Percentiles rank a stretch among this genome's conserved stretches.
These are phyloP conservation scores for Hirtodrosophila cameraria DNA, from an alignment of 2,888 invertebrate genomes.

Conservation along the genomic window DNA sequence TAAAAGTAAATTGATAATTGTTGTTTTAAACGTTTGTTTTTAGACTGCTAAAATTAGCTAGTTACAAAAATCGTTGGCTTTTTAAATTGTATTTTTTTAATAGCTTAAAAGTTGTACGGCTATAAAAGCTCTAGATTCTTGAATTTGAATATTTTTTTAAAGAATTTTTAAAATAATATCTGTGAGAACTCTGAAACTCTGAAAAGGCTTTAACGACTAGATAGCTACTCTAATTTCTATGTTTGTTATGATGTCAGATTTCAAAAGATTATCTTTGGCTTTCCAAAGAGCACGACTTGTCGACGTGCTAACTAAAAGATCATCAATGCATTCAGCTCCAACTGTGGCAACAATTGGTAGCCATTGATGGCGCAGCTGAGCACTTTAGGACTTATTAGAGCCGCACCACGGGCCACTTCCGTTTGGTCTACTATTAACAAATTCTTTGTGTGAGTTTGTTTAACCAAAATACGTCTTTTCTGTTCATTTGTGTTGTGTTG, in stretches of 20 bases:
- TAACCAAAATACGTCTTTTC: slow-evolving; percentile 46
- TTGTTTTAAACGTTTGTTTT: neutral
- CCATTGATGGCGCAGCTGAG: slow-evolving; percentile 32
- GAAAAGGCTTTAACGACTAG: too few relatives aligned
- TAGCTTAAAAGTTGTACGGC: too few relatives aligned
- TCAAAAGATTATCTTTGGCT: neutral
- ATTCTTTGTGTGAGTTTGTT: slow-evolving; percentile 1
- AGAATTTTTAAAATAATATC: too few relatives aligned
- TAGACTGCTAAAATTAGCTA: too few relatives aligned
- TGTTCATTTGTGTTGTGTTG: slow-evolving; percentile 22
- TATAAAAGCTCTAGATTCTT: too few relatives aligned
- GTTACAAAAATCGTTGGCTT: too few relatives aligned
- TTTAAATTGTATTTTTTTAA: too few relatives aligned
- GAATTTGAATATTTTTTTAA: too few relatives aligned
- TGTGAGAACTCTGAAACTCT: too few relatives aligned
- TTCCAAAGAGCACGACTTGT: slow-evolving; percentile 55
- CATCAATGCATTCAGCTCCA: slow-evolving; percentile 33
- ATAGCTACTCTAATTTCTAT: slow-evolving; percentile 1
- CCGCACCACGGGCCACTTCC: slow-evolving; percentile 56
- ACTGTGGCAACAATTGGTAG: slow-evolving; percentile 18
- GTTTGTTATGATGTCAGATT: neutral
- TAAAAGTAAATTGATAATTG: too few relatives aligned
- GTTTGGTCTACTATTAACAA: slow-evolving; percentile 38
- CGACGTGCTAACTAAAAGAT: slow-evolving; percentile 54
- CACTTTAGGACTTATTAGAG: slow-evolving; percentile 53